Percentiles rank a stretch among this genome's conserved stretches.
These are phyloP conservation scores for Athalia rosae DNA, from an alignment of 2,888 invertebrate genomes.

Conservation along the genomic window DNA sequence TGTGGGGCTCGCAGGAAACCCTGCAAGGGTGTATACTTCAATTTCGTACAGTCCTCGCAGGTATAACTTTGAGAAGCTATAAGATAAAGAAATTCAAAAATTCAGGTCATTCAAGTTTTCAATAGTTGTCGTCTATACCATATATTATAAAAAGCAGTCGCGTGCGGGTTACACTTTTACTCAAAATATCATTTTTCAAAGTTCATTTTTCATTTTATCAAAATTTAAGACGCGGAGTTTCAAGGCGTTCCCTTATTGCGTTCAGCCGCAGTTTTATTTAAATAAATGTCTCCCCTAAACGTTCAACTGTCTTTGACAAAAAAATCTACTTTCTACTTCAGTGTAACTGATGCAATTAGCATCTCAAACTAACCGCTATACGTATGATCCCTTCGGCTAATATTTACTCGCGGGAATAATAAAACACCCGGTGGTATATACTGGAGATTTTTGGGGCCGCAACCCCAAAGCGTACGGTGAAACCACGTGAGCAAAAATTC, in stretches of 20 bases:
- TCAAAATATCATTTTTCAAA: no score
- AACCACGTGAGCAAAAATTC: background rate
- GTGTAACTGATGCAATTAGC: conserved; percentile 13
- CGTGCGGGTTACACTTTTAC: no score
- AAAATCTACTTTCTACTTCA: background rate
- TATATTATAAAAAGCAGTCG: no score
- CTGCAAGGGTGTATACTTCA: background rate
- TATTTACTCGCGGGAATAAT: conserved; percentile 46
- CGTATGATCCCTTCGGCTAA: conserved; percentile 42
- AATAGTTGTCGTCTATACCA: no score
- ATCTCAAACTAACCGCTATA: conserved; percentile 33
- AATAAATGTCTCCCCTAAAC: conserved; percentile 24
- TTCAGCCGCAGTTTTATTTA: conserved; percentile 19
- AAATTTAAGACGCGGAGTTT: no score
- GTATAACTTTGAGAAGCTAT: background rate
- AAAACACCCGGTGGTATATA: conserved; percentile 7
- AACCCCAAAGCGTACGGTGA: conserved; percentile 1
- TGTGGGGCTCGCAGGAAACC: conserved; percentile 40
- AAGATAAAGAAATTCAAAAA: background rate
- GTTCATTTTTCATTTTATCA: background rate
- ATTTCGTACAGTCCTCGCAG: no score
- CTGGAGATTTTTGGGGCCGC: background rate
- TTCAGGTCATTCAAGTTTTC: background rate
- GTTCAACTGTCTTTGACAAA: conserved; percentile 17
- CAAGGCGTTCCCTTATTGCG: background rate